These are phyloP conservation scores for Melanostoma scalare DNA, from an alignment of 2,888 invertebrate species.

Conservation along the genomic window DNA sequence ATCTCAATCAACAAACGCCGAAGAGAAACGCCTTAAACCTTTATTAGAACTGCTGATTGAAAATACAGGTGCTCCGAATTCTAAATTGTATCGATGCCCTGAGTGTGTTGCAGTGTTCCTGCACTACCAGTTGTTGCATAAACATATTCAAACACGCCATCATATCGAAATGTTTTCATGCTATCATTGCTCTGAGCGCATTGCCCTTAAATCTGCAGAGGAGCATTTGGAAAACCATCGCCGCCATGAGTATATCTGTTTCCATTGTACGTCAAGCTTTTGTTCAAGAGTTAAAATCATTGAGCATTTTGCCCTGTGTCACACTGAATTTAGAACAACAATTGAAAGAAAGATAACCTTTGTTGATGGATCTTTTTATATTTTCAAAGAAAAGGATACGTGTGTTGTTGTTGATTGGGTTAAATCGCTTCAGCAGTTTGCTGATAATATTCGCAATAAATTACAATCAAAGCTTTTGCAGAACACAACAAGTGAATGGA, in stretches of 20 bases:
- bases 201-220: background rate
- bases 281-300: slow-evolving; percentile 13
- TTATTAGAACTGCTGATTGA: slow-evolving; percentile 48
- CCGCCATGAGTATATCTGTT: slow-evolving; percentile 45
- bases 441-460: background rate
- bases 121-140: slow-evolving; percentile 72
- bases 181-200: slow-evolving; percentile 25
- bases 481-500: slow-evolving; percentile 34
- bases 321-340: background rate
- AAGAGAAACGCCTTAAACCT: slow-evolving; percentile 26
- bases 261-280: slow-evolving; percentile 43
- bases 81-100: slow-evolving; percentile 73
- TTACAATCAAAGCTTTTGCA: slow-evolving; percentile 10
- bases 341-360: slow-evolving; percentile 27
- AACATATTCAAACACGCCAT: slow-evolving; percentile 73
- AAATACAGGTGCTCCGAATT: slow-evolving; percentile 31
- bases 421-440: background rate
- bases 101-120: slow-evolving; percentile 74
- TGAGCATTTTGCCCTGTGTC: slow-evolving; percentile 32
- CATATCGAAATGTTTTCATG: slow-evolving; percentile 16
- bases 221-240: slow-evolving; percentile 35
- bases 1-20: background rate
- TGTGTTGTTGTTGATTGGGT: slow-evolving; percentile 30
- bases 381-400: slow-evolving; percentile 39
- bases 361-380: slow-evolving; percentile 16